Evolutionary conservation across 37 sponge, comb jelly and placozoan species (phyloP).

Genomic region (Agelas oroides): DNA sequence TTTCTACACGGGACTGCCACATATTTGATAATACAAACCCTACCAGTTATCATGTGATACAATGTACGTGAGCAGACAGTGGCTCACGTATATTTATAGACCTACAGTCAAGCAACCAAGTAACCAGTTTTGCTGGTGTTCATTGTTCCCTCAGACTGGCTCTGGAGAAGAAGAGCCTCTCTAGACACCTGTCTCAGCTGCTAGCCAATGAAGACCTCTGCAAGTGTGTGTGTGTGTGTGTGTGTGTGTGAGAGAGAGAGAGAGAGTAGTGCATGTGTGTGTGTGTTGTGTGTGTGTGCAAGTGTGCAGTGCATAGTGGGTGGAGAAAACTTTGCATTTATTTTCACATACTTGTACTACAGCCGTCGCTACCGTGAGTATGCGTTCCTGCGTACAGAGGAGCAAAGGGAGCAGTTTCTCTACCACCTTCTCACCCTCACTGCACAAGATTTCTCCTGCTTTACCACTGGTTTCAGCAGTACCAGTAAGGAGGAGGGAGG

Average conservation of each 20-base stretch:
- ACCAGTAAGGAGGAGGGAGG: conserved; percentile 45
- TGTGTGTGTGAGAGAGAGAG: not conserved
- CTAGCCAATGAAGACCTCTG: conserved; percentile 59
- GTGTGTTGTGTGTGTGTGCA: not conserved
- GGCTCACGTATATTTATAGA: too few species aligned
- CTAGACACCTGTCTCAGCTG: conserved; percentile 67
- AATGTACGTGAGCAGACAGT: too few species aligned
- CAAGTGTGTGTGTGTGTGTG: conserved; percentile 20
- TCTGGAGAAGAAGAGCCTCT: conserved; percentile 87
- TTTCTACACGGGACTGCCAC: too few species aligned
- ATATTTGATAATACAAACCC: too few species aligned
- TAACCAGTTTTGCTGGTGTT: too few species aligned
- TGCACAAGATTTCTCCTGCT: conserved; percentile 92
- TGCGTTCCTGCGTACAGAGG: conserved; percentile 93
- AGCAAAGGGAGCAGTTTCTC: conserved; percentile 92
- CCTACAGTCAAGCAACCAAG: too few species aligned
- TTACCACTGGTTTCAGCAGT: conserved; percentile 78
- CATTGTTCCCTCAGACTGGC: too few species aligned
- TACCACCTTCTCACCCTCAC: conserved; percentile 87
- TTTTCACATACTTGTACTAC: not conserved
- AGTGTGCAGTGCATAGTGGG: not conserved
- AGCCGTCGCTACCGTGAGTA: conserved; percentile 79
- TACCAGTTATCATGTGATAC: too few species aligned
- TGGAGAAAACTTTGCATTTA: too few species aligned
- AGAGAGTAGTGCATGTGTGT: conserved; percentile 15